Evolutionary conservation across 2,888 invertebrate species (phyloP).

Genomic region (Therioaphis trifolii): DNA sequence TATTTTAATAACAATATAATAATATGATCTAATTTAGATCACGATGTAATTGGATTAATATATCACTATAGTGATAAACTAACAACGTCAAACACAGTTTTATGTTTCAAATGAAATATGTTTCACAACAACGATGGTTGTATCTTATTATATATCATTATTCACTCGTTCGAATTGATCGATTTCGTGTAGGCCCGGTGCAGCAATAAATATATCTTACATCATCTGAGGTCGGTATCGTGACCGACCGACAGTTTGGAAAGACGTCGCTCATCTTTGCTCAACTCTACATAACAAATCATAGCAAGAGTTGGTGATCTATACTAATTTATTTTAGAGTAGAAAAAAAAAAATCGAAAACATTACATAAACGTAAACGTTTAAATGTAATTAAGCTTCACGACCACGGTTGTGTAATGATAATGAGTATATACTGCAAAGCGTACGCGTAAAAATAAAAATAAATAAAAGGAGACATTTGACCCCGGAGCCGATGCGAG

Average conservation of each 20-base stretch:
- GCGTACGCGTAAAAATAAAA: constrained; percentile 10
- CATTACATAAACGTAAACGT: constrained; percentile 30
- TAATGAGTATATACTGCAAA: neutral
- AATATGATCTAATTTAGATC: neutral
- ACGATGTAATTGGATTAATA: neutral
- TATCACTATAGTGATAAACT: neutral
- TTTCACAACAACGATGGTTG: constrained; percentile 9
- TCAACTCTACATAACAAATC: constrained; percentile 7
- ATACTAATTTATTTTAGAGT: constrained; percentile 10
- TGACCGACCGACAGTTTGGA: constrained; percentile 23
- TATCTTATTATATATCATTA: constrained; percentile 17
- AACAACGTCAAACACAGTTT: neutral
- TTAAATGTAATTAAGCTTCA: constrained; percentile 48
- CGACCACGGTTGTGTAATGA: neutral
- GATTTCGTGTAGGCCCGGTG: constrained; percentile 39
- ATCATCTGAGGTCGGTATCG: constrained; percentile 37
- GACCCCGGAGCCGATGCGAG: neutral
- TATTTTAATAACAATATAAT: neutral
- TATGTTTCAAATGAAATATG: neutral
- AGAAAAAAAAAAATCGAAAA: neutral
- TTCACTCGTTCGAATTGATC: constrained; percentile 26
- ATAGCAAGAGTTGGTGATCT: neutral
- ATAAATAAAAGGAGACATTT: constrained; percentile 28
- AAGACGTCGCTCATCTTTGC: constrained; percentile 25
- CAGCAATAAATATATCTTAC: constrained; percentile 1